Evolutionary conservation across 1,140 invertebrate genomes (phyloP), one percentile per base, ranked within the genome.

Genomic region (Bombus confusus): DNA sequence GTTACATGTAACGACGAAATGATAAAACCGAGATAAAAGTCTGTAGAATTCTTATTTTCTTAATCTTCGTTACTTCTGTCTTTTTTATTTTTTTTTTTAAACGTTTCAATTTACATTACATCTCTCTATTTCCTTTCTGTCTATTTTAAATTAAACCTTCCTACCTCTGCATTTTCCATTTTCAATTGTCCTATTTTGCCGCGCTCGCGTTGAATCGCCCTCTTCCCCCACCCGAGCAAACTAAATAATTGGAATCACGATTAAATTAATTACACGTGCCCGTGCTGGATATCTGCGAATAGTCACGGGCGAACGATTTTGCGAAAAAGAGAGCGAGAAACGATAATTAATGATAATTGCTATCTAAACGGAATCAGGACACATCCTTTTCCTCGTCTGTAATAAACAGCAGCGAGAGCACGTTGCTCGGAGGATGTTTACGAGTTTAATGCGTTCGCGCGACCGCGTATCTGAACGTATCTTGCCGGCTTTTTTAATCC

Each of bases 391-490:
- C 76, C 68, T 72, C 68, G 34, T 43, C 52, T 59, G 52, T 71
- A 18, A 28, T n/a, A 1, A 10, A 41, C 18, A 41, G 18, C 25
- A 71, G 25, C 39, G 34, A 28, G 37, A 43, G 71, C 68, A 77
- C 57, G 39, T 68, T 68, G 62, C 25, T 31, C 43, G 39, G 68
- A 90, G 88, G 88, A 90, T 89, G 88, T 90, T 90, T 89, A 89
- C 39, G 62, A 80, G 68, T 43, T 87, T 52, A 52, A 52, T 52
- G 47, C 47, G 47, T 90, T 87, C 31, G 82, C 73, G 15, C 47
- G 39, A 18, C 64, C 6, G 18, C 18, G 18, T 52, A 52, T 52
- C 47, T 52, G 72, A 73, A 76, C 81, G 37, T 90, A 89, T 90
- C 81, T 85, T 43, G 31, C 3, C 3, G 5, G 12, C 28, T 59